Conservation (phyloP, 2,888 invertebrate species). For the Adelphocoris suturalis region DNA sequence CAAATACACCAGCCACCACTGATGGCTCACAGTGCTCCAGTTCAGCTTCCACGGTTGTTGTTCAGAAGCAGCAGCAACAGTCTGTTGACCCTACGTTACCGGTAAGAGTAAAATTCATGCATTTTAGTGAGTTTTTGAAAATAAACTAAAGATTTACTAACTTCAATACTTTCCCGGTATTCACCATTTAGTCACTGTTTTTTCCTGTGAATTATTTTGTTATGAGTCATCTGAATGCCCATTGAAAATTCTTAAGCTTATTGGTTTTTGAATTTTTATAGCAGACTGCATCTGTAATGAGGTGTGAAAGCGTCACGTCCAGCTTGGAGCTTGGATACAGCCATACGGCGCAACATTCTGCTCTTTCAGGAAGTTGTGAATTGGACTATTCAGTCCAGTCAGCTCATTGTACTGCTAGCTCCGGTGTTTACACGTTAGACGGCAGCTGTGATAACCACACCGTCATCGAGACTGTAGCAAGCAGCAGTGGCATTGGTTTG, state of each 20-base stretch:
- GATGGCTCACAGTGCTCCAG: slow-evolving; percentile 87
- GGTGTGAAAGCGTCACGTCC: slow-evolving; percentile 82
- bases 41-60: slow-evolving; percentile 92
- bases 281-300: slow-evolving; percentile 68
- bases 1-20: slow-evolving; percentile 78
- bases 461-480: slow-evolving; percentile 75
- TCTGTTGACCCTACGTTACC: slow-evolving; percentile 56
- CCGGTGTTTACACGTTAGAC: slow-evolving; percentile 90
- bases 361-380: slow-evolving; percentile 85
- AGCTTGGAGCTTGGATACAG: slow-evolving; percentile 91
- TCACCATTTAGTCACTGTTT: no score
- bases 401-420: slow-evolving; percentile 82
- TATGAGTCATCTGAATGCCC: not conserved
- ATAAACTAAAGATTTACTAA: not conserved
- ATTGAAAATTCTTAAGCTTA: not conserved
- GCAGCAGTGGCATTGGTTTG: slow-evolving; percentile 78
- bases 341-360: slow-evolving; percentile 92
- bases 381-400: slow-evolving; percentile 81
- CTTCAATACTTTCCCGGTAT: no score
- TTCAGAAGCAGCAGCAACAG: slow-evolving; percentile 77
- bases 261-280: not conserved
- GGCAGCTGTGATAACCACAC: slow-evolving; percentile 78
- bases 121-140: not conserved
- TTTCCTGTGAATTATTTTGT: not conserved
- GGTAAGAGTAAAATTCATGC: slow-evolving; percentile 35